Conservation (phyloP, 2,888 invertebrate species). For the Rhamnusium bicolor region DNA sequence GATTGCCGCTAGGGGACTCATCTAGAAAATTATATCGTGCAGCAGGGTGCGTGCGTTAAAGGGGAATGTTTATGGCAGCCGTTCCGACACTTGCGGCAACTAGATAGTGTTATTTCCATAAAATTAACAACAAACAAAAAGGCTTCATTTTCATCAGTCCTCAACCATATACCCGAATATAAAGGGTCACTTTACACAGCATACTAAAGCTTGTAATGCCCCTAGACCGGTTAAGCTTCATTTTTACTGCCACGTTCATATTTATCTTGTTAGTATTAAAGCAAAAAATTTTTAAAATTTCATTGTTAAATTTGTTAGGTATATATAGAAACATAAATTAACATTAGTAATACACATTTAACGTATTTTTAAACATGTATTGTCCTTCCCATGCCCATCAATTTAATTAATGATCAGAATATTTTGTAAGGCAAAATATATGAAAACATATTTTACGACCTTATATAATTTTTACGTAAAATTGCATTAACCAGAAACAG, state of each 20-base stretch:
- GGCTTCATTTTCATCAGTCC: conserved; percentile 51
- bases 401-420: too few relatives aligned
- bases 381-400: too few relatives aligned
- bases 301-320: background rate
- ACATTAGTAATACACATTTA: too few relatives aligned
- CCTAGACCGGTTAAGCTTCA: conserved; percentile 22
- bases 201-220: conserved; percentile 32
- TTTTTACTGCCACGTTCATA: conserved; percentile 12
- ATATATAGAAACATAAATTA: too few relatives aligned
- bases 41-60: conserved; percentile 62
- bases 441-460: too few relatives aligned
- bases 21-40: conserved; percentile 67
- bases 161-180: conserved; percentile 34
- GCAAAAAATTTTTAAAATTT: background rate
- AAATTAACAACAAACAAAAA: conserved; percentile 68
- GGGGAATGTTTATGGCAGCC: conserved; percentile 66
- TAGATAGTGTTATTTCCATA: conserved; percentile 67
- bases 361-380: too few relatives aligned
- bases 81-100: conserved; percentile 68
- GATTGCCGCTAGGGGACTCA: conserved; percentile 65
- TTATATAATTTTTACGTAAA: too few relatives aligned
- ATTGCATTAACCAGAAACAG: too few relatives aligned
- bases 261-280: conserved; percentile 20
- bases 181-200: conserved; percentile 36
- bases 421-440: too few relatives aligned